Evolutionary conservation across 2,113 vertebrate genomes (phyloP).

Genomic region (Xiphophorus hellerii): DNA sequence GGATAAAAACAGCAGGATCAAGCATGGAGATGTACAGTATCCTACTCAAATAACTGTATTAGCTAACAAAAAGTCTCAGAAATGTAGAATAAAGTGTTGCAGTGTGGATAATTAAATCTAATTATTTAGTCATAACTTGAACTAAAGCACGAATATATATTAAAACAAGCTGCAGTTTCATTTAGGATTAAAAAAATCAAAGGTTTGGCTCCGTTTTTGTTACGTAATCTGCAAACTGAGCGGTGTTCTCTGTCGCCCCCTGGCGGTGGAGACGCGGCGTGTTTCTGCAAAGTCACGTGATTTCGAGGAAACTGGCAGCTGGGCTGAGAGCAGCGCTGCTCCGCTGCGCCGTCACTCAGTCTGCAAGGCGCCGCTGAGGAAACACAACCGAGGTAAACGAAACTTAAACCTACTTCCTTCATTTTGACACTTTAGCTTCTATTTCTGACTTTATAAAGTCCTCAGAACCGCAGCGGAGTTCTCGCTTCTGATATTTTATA

Average conservation of each 20-base stretch:
- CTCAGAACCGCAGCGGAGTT: not conserved
- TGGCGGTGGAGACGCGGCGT: accelerated
- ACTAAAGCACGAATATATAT: too few relatives aligned
- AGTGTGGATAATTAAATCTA: too few relatives aligned
- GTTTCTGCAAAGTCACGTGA: slow-evolving; percentile 78
- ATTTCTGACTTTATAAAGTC: slow-evolving; percentile 23
- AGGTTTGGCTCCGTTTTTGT: not conserved
- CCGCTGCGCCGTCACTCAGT: not conserved
- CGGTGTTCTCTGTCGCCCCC: slow-evolving; percentile 44
- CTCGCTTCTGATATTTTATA: not conserved
- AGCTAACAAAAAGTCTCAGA: not conserved
- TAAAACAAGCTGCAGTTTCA: not conserved
- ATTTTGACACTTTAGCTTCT: not conserved
- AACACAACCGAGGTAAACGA: slow-evolving; percentile 63
- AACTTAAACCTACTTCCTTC: slow-evolving; percentile 42
- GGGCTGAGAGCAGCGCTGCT: not conserved
- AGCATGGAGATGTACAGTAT: too few relatives aligned
- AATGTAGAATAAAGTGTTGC: not conserved
- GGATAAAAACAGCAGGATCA: not conserved
- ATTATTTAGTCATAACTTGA: too few relatives aligned
- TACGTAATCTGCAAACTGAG: not conserved
- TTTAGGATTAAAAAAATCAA: not conserved
- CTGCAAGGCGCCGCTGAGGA: slow-evolving; percentile 10
- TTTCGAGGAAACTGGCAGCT: slow-evolving; percentile 79
- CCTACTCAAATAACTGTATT: too few relatives aligned